Percentiles rank a stretch among this genome's conserved stretches.
phyloP scores from a whole-genome alignment of 2,888 invertebrate genomes.

The Acronicta aceris region DNA sequence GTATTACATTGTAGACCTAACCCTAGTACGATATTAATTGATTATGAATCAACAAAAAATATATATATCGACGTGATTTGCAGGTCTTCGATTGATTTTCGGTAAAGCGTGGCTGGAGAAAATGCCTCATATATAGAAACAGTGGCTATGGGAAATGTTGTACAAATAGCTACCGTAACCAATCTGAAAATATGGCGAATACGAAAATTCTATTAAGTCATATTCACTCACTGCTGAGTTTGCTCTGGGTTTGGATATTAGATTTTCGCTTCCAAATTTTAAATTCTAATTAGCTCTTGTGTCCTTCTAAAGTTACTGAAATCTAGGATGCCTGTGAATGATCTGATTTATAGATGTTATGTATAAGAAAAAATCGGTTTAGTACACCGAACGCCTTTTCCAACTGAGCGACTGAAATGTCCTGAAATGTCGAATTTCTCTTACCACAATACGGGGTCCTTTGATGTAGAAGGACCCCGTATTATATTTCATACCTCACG shows the following conservation, averaged over 20 bases:
- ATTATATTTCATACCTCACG: no score
- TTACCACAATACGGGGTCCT: no score
- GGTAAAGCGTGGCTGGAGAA: slow-evolving; percentile 20
- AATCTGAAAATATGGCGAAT: slow-evolving; percentile 1
- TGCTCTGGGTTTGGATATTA: background rate
- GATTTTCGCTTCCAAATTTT: background rate
- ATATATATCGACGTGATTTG: slow-evolving; percentile 19
- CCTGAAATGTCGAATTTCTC: no score
- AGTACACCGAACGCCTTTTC: no score
- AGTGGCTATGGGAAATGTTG: no score
- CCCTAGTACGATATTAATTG: no score
- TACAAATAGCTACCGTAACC: background rate
- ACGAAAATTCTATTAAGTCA: background rate
- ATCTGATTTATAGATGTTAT: no score
- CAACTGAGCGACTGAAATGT: no score
- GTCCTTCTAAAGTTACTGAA: background rate
- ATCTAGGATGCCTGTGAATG: background rate
- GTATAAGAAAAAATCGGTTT: no score
- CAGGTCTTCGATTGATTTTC: slow-evolving; percentile 24
- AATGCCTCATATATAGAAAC: no score
- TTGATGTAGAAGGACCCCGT: no score
- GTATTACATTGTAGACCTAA: no score
- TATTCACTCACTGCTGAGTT: slow-evolving; percentile 1
- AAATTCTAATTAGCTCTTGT: background rate
- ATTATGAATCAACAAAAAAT: background rate